A percentile compares a stretch with the other conserved stretches of the same genome.
These are phyloP conservation scores for Anneissia japonica DNA, from an alignment of 35 echinoderm and acorn worm species.

Conservation along the genomic window DNA sequence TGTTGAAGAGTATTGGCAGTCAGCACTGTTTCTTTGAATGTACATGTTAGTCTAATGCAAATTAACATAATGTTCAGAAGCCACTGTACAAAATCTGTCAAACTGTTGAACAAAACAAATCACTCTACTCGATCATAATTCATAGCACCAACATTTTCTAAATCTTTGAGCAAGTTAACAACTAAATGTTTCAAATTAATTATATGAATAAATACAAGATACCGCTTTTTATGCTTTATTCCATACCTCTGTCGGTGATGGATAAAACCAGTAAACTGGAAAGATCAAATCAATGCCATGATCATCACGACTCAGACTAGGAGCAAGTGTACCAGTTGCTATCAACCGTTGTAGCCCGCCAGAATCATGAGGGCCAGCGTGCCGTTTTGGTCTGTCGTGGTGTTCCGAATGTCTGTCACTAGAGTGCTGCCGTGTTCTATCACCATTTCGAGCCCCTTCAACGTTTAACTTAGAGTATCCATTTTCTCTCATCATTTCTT, in stretches of 20 bases:
- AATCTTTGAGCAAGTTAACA: neutral
- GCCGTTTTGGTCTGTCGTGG: neutral
- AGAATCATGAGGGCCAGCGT: slow-evolving; percentile 69
- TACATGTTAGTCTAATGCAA: too few relatives aligned
- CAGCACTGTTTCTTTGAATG: too few relatives aligned
- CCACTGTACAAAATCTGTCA: too few relatives aligned
- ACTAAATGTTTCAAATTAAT: too few relatives aligned
- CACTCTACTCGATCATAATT: neutral
- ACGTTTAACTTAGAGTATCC: neutral
- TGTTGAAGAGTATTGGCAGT: too few relatives aligned
- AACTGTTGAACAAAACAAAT: too few relatives aligned
- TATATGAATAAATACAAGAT: too few relatives aligned
- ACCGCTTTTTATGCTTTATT: too few relatives aligned
- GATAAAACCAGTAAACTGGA: slow-evolving; percentile 91
- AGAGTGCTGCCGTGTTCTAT: neutral
- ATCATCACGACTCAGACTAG: slow-evolving; percentile 32
- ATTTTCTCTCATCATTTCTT: neutral
- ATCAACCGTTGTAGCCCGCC: slow-evolving; percentile 71
- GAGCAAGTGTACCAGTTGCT: slow-evolving; percentile 70
- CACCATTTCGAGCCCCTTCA: neutral
- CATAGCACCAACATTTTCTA: neutral
- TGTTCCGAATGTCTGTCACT: too few relatives aligned
- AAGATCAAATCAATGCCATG: slow-evolving; percentile 83
- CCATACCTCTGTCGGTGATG: slow-evolving; percentile 55
- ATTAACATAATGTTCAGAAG: too few relatives aligned